A percentile compares a stretch with the other conserved stretches of the same genome.
Conservation (phyloP, 2,888 invertebrate genomes). For the Calameuta idolon region DNA sequence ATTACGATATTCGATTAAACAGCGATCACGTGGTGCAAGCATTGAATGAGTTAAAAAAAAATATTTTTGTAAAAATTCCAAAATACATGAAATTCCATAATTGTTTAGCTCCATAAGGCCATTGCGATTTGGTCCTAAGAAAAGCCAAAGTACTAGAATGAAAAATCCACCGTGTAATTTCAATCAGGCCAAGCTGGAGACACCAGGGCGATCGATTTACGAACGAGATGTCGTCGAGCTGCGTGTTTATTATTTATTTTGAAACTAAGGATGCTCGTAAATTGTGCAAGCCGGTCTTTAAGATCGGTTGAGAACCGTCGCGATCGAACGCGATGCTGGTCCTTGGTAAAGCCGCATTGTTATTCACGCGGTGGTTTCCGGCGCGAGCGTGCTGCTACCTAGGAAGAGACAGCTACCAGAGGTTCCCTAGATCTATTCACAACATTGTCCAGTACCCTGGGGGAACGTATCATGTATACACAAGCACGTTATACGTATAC, state of each 20-base stretch:
- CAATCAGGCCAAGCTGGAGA: background rate
- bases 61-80: background rate
- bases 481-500: background rate
- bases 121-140: background rate
- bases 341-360: slow-evolving; percentile 1
- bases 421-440: background rate
- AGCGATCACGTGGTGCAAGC: background rate
- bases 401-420: slow-evolving; percentile 1
- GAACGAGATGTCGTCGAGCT: background rate
- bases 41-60: background rate
- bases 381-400: slow-evolving; percentile 9
- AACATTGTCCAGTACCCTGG: slow-evolving; percentile 4
- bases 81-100: background rate
- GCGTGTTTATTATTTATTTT: background rate
- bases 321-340: slow-evolving; percentile 1
- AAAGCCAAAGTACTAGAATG: background rate
- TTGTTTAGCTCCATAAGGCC: background rate
- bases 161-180: background rate
- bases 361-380: slow-evolving; percentile 14
- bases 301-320: slow-evolving; percentile 4
- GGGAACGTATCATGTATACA: background rate
- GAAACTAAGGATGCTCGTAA: background rate
- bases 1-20: background rate
- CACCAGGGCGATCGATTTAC: background rate
- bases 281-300: background rate